Conservation (phyloP, 2,888 invertebrate species). For the Linnaemya vulpina region DNA sequence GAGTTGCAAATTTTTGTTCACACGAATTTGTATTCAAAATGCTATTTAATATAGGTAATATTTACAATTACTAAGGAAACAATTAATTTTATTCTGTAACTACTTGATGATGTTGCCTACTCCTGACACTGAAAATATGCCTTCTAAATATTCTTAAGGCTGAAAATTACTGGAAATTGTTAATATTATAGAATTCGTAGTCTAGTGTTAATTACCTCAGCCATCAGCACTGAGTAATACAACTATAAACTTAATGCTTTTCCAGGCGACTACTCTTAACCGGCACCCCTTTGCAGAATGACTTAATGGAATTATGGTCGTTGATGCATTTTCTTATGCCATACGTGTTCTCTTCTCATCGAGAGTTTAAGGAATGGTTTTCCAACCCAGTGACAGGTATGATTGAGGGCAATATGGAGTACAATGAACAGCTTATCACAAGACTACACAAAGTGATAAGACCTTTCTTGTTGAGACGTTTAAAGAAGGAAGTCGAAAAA, state of each 20-base stretch:
- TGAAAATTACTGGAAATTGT: too few species aligned
- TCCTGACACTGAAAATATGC: too few species aligned
- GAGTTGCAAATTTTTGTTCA: constrained; percentile 19
- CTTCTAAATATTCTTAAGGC: too few species aligned
- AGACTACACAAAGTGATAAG: constrained; percentile 96
- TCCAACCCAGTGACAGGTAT: constrained; percentile 97
- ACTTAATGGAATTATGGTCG: constrained; percentile 98
- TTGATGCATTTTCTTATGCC: constrained; percentile 99
- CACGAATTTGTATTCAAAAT: constrained; percentile 27
- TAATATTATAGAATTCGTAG: too few species aligned
- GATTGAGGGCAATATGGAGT: constrained; percentile 96
- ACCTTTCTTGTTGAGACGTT: constrained; percentile 94
- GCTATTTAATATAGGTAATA: constrained; percentile 8
- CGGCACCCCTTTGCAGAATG: constrained; percentile 97
- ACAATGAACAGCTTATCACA: constrained; percentile 94
- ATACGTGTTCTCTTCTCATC: constrained; percentile 96
- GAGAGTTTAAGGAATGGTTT: constrained; percentile 99
- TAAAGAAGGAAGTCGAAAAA: constrained; percentile 98
- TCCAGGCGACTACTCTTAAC: constrained; percentile 93
- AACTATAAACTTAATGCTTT: constrained; percentile 55
- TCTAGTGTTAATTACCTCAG: too few species aligned
- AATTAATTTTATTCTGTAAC: too few species aligned
- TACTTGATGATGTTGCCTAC: too few species aligned
- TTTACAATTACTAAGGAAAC: too few species aligned
- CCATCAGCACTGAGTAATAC: too few species aligned